A percentile compares a stretch with the other conserved stretches of the same genome.
Evolutionary conservation across 2,888 invertebrate species (phyloP).

Genomic region (Hypercompe scribonia): DNA sequence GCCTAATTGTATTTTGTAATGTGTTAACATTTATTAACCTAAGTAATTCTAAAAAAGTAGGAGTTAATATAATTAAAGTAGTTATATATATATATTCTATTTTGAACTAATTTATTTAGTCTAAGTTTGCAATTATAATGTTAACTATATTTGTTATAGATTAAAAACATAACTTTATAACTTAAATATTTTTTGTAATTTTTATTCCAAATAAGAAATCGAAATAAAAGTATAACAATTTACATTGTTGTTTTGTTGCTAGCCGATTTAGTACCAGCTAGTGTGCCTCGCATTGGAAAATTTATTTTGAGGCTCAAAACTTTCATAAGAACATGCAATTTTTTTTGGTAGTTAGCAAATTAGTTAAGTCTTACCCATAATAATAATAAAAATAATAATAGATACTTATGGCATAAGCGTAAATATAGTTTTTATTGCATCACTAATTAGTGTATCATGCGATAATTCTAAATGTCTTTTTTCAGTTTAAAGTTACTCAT

Average conservation of each 20-base stretch:
- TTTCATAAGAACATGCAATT: too few relatives aligned
- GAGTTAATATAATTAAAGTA: background rate
- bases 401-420: too few relatives aligned
- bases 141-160: background rate
- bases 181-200: background rate
- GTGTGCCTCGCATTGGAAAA: background rate
- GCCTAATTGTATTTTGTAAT: background rate
- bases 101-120: background rate
- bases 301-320: too few relatives aligned
- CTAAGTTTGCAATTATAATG: background rate
- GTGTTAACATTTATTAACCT: background rate
- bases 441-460: too few relatives aligned
- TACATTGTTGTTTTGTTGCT: background rate
- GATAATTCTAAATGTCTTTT: slow-evolving; percentile 88
- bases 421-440: too few relatives aligned
- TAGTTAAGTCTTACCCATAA: too few relatives aligned
- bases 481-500: slow-evolving; percentile 99
- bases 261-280: background rate
- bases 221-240: background rate
- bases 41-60: background rate
- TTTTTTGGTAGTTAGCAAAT: too few relatives aligned
- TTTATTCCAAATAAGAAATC: background rate
- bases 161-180: background rate
- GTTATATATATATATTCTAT: background rate
- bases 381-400: too few relatives aligned